phyloP scores from a whole-genome alignment of 2,888 invertebrate genomes.

The Odontocolon sp. region DNA sequence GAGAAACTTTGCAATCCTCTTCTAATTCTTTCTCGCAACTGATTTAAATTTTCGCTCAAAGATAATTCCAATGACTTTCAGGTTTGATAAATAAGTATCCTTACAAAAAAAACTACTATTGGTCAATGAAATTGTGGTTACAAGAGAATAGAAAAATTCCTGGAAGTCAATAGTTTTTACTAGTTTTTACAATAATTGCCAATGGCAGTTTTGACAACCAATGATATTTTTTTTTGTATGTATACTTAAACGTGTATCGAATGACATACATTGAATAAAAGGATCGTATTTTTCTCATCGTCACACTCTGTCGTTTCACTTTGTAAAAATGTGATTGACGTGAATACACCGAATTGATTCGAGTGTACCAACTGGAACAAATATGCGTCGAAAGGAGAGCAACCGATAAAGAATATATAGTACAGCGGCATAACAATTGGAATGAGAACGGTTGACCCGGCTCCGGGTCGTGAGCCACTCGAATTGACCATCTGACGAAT shows the following conservation, averaged over 20 bases:
- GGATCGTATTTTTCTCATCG: not conserved
- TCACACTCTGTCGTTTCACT: not conserved
- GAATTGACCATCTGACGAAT: conserved; percentile 4
- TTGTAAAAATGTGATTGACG: conserved; percentile 1
- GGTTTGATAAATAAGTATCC: too few species aligned
- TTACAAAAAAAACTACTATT: too few species aligned
- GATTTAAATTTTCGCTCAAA: not conserved
- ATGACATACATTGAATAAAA: too few species aligned
- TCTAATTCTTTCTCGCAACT: conserved; percentile 12
- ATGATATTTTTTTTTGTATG: not conserved
- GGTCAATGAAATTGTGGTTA: too few species aligned
- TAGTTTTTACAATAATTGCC: too few species aligned
- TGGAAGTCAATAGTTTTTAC: too few species aligned
- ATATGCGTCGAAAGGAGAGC: not conserved
- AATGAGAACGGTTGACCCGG: not conserved
- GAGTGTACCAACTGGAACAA: not conserved
- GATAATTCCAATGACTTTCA: not conserved
- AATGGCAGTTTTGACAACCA: too few species aligned
- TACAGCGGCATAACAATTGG: not conserved
- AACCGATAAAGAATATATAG: not conserved
- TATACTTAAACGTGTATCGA: too few species aligned
- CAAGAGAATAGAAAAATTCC: too few species aligned
- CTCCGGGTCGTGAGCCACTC: not conserved
- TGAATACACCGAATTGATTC: not conserved
- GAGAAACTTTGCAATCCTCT: not conserved